Evolutionary conservation across 30 jellyfish, hydroid and myxozoan species (phyloP).

Genomic region (Aurelia sp.): DNA sequence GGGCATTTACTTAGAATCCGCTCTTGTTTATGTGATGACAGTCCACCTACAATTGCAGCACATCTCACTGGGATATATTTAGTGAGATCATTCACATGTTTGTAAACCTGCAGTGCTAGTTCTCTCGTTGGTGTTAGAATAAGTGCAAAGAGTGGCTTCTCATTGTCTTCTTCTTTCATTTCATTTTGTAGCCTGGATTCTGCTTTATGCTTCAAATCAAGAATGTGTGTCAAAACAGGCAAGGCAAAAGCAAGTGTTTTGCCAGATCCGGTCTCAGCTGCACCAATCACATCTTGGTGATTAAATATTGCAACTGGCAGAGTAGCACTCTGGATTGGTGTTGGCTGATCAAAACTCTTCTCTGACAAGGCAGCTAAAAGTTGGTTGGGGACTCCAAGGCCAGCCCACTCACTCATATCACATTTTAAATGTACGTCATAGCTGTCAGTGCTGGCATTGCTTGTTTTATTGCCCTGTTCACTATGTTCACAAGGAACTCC

Average conservation of each 20-base stretch:
- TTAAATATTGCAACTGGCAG: conserved; percentile 81
- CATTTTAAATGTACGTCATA: conserved; percentile 7
- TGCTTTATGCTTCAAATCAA: conserved; percentile 48
- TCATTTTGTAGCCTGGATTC: not conserved
- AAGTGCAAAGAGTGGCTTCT: conserved; percentile 75
- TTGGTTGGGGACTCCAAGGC: conserved; percentile 87
- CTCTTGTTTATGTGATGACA: conserved; percentile 89
- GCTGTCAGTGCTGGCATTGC: not conserved
- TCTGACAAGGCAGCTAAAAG: conserved; percentile 80
- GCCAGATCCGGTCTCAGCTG: conserved; percentile 99
- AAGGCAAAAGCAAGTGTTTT: conserved; percentile 91
- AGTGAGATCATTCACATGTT: conserved; percentile 48
- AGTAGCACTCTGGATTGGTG: conserved; percentile 89
- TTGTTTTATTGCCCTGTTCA: not conserved
- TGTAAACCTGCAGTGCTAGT: conserved; percentile 87
- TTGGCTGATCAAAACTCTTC: conserved; percentile 73
- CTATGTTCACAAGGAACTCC: not conserved
- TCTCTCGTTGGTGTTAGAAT: conserved; percentile 97
- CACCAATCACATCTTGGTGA: conserved; percentile 91
- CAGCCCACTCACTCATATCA: conserved; percentile 89
- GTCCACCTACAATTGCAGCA: conserved; percentile 95
- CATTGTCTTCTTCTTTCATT: not conserved
- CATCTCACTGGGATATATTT: conserved; percentile 66
- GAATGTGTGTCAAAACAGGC: conserved; percentile 82
- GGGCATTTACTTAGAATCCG: conserved; percentile 85